These are phyloP conservation scores for Tetrapedia diversipes DNA, from an alignment of 2,888 invertebrate genomes.

Conservation along the genomic window DNA sequence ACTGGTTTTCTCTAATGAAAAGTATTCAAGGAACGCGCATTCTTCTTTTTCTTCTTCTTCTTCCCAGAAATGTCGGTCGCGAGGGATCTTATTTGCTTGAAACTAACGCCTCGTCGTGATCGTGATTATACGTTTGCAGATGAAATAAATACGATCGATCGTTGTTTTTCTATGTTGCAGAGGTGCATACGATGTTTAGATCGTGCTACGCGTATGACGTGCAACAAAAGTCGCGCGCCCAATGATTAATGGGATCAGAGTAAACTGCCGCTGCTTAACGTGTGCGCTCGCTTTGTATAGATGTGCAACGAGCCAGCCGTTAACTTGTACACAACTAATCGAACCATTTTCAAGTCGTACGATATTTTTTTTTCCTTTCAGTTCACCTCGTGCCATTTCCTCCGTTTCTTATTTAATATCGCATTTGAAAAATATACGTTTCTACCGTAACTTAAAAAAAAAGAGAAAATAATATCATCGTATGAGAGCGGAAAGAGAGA, in stretches of 20 bases:
- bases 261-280: slow-evolving; percentile 23
- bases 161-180: not conserved
- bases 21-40: not conserved
- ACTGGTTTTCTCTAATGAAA: not conserved
- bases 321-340: slow-evolving; percentile 18
- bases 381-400: not conserved
- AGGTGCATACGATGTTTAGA: slow-evolving; percentile 8
- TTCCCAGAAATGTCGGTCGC: not conserved
- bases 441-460: not conserved
- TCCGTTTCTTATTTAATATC: not conserved
- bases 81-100: not conserved
- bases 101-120: not conserved
- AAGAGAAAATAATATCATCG: slow-evolving; percentile 22
- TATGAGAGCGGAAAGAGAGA: not conserved
- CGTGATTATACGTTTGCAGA: slow-evolving; percentile 19
- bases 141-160: slow-evolving; percentile 43
- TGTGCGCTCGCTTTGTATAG: slow-evolving; percentile 20
- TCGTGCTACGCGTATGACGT: slow-evolving; percentile 12
- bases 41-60: too few species aligned
- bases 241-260: slow-evolving; percentile 51
- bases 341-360: not conserved
- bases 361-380: not conserved
- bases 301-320: slow-evolving; percentile 3
- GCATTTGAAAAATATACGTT: slow-evolving; percentile 7
- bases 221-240: slow-evolving; percentile 24